These are phyloP conservation scores for Gallinago stenura DNA, from an alignment of 2,797 vertebrate species.

Conservation along the genomic window DNA sequence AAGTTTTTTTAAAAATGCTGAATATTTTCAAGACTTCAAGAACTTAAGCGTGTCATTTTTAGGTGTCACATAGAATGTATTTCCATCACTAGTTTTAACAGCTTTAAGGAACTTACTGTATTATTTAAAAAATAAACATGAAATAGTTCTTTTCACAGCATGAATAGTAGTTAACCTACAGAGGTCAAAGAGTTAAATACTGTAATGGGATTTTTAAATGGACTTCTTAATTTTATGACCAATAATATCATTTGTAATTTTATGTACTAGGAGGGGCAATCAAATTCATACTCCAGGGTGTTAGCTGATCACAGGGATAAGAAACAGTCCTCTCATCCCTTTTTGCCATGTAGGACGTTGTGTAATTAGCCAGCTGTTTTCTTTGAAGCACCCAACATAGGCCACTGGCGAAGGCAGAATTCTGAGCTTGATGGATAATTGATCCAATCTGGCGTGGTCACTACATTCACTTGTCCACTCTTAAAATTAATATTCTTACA, in stretches of 20 bases:
- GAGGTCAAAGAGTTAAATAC: conserved; percentile 45
- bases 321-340: conserved; percentile 13
- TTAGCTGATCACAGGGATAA: conserved; percentile 35
- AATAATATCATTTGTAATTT: conserved; percentile 34
- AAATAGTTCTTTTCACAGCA: neutral
- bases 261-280: neutral
- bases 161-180: neutral
- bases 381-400: neutral
- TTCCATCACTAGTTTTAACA: neutral
- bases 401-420: neutral
- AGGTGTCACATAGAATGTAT: neutral
- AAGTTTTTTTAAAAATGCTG: neutral
- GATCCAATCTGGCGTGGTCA: neutral
- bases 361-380: conserved; percentile 41
- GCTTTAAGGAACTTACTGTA: neutral
- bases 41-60: neutral
- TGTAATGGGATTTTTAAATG: conserved; percentile 33
- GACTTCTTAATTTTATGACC: conserved; percentile 44
- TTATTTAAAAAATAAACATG: conserved; percentile 26
- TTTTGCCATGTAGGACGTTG: neutral
- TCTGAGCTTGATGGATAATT: neutral
- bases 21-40: conserved; percentile 18
- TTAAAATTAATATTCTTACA: neutral
- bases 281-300: conserved; percentile 20
- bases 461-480: neutral